Conservation (phyloP, 2,113 vertebrate species). For the Oxygymnocypris stewartii region DNA sequence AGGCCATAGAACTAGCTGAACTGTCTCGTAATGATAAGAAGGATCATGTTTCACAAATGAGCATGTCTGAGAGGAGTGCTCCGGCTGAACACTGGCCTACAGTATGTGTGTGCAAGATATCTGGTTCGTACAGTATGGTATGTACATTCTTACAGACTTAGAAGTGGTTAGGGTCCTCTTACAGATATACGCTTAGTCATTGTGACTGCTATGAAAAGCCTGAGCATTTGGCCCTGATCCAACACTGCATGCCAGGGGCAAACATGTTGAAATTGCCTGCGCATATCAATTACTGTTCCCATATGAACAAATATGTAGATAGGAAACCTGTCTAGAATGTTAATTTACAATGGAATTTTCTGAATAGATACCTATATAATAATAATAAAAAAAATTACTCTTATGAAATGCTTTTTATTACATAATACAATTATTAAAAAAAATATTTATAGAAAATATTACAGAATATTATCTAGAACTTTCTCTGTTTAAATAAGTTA, state of each 20-base stretch:
- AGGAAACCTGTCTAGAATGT: not conserved
- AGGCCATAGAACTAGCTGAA: constrained; percentile 8
- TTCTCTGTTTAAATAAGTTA: not conserved
- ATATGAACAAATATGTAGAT: constrained; percentile 14
- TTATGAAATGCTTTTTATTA: not conserved
- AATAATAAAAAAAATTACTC: too few species aligned
- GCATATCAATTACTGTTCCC: constrained; percentile 17
- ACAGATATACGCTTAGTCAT: constrained; percentile 53
- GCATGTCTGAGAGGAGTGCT: constrained; percentile 19
- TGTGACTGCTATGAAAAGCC: constrained; percentile 43
- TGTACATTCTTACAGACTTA: constrained; percentile 40
- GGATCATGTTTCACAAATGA: constrained; percentile 6
- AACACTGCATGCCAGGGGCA: not conserved
- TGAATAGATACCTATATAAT: not conserved
- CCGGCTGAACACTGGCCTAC: constrained; percentile 29
- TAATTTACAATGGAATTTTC: constrained; percentile 1
- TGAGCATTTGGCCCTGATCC: constrained; percentile 12
- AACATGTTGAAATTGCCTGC: not conserved
- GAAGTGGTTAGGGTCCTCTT: constrained; percentile 19
- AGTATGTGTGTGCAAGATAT: not conserved
- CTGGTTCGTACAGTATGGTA: constrained; percentile 5
- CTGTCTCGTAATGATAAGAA: constrained; percentile 33
- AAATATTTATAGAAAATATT: not conserved
- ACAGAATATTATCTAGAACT: not conserved
- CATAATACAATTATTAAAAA: not conserved